Percentiles rank a stretch among this genome's conserved stretches.
Conservation (phyloP, 2,888 invertebrate genomes). For the Bugula neritina region DNA sequence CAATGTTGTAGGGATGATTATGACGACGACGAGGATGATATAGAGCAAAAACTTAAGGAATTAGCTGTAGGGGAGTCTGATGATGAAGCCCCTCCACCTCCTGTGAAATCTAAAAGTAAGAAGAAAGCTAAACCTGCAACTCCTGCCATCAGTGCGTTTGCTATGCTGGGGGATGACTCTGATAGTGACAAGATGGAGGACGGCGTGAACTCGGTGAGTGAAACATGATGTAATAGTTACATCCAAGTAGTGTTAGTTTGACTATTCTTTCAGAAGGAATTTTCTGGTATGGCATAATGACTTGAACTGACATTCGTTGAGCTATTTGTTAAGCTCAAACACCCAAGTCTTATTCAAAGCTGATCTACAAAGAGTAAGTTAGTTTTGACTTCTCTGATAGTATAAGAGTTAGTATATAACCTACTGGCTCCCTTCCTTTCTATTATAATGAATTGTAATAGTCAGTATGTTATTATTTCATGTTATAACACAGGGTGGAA, state of each 20-base stretch:
- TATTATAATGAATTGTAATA: no score
- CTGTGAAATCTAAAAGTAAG: not conserved
- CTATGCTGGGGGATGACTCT: not conserved
- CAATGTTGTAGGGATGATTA: slow-evolving; percentile 29
- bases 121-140: not conserved
- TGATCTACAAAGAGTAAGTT: no score
- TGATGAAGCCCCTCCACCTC: slow-evolving; percentile 21
- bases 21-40: slow-evolving; percentile 30
- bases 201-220: no score
- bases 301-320: not conserved
- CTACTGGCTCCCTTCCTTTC: no score
- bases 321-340: not conserved
- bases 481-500: no score
- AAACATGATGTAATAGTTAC: no score
- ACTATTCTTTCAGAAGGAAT: no score
- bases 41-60: not conserved
- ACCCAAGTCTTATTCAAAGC: not conserved
- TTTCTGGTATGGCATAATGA: no score
- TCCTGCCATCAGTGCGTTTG: slow-evolving; percentile 7
- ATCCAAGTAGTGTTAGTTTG: no score
- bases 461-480: no score
- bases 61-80: not conserved
- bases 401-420: no score
- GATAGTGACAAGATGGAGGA: not conserved
- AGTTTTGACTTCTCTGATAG: no score